These are phyloP conservation scores for Hoplostethus atlanticus DNA, from an alignment of 2,797 vertebrate genomes.

Conservation along the genomic window DNA sequence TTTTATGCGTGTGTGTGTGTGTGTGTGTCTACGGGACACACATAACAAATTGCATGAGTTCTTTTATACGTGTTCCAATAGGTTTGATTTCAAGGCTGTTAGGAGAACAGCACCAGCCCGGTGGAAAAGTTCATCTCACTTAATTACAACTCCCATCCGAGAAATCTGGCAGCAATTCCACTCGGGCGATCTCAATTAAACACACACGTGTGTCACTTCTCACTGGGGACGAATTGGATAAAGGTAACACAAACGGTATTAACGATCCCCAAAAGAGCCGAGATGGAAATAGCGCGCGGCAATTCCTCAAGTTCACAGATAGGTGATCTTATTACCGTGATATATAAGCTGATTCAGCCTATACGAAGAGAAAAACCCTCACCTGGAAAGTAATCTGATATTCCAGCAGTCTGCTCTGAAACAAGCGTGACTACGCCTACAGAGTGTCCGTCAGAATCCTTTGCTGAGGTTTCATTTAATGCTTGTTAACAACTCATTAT, in stretches of 20 bases:
- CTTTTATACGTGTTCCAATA: slow-evolving; percentile 20
- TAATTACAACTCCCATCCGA: slow-evolving; percentile 62
- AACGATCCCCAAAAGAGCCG: slow-evolving; percentile 33
- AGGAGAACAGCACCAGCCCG: slow-evolving; percentile 32
- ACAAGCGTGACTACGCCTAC: slow-evolving; percentile 44
- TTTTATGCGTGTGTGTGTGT: neutral
- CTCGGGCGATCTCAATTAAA: slow-evolving; percentile 43
- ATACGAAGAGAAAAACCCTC: slow-evolving; percentile 39
- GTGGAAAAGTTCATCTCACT: slow-evolving; percentile 65
- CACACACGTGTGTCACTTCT: slow-evolving; percentile 28
- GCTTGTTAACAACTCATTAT: slow-evolving; percentile 77
- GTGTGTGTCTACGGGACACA: too few relatives aligned
- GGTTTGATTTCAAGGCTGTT: slow-evolving; percentile 42
- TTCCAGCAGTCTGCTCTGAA: slow-evolving; percentile 23
- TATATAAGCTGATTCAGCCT: slow-evolving; percentile 51
- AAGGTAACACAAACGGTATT: slow-evolving; percentile 46
- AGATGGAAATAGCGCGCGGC: slow-evolving; percentile 38
- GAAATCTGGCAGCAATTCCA: slow-evolving; percentile 55
- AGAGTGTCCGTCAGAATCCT: slow-evolving; percentile 42
- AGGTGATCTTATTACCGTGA: slow-evolving; percentile 62
- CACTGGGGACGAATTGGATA: slow-evolving; percentile 27
- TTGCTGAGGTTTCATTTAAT: slow-evolving; percentile 64
- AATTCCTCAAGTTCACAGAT: slow-evolving; percentile 60
- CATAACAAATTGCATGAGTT: neutral
- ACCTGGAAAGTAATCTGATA: slow-evolving; percentile 44